Evolutionary conservation across 1,140 invertebrate species (phyloP).

Genomic region (Bombus cullumanus): DNA sequence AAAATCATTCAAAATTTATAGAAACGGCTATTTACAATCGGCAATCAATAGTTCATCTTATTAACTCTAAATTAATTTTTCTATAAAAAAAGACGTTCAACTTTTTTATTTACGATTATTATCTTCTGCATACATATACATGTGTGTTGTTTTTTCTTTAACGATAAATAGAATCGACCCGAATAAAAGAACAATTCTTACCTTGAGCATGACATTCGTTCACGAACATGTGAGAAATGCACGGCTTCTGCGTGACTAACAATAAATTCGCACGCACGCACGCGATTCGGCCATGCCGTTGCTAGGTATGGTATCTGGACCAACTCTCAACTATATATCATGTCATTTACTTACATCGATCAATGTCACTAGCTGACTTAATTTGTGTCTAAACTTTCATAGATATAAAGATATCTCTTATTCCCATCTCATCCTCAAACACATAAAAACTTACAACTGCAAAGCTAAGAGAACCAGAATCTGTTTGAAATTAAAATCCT

Average conservation of each 20-base stretch:
- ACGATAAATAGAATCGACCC: neutral
- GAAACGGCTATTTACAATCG: neutral
- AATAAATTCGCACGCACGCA: slow-evolving; percentile 18
- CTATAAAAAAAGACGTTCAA: no score
- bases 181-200: slow-evolving; percentile 28
- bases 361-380: neutral
- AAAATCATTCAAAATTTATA: neutral
- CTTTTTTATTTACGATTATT: no score
- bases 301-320: neutral
- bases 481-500: no score
- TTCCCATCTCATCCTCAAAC: neutral
- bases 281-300: slow-evolving; percentile 5
- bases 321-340: neutral
- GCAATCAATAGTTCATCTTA: neutral
- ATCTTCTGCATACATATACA: no score
- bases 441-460: neutral
- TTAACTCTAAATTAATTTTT: no score
- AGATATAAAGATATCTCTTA: neutral
- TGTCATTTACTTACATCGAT: neutral
- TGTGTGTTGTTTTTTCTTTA: neutral
- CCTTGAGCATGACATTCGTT: slow-evolving; percentile 38
- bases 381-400: neutral
- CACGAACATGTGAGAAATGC: slow-evolving; percentile 21
- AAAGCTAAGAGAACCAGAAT: no score
- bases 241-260: slow-evolving; percentile 35